Percentiles rank a stretch among this genome's conserved stretches.
phyloP scores from a whole-genome alignment of 2,888 invertebrate genomes.

The Hydriomena furcata region DNA sequence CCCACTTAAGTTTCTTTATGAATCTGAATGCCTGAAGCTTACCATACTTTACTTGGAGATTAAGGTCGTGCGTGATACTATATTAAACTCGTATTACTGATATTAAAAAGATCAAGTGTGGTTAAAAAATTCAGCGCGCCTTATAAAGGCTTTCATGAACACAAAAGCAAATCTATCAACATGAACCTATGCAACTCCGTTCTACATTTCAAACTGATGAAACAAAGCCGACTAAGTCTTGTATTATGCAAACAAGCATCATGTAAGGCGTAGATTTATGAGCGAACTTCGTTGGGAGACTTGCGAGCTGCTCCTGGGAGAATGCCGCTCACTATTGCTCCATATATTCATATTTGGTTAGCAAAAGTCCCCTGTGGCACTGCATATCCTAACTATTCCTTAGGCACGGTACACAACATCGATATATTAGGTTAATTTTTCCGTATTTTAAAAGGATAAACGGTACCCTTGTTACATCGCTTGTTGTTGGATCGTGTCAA shows the following conservation, averaged over 20 bases:
- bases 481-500: no score
- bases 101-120: no score
- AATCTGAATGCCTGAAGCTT: no score
- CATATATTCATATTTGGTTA: conserved; percentile 77
- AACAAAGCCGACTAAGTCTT: conserved; percentile 79
- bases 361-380: conserved; percentile 33
- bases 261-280: conserved; percentile 82
- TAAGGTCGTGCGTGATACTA: no score
- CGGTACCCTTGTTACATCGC: no score
- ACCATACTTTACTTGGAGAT: no score
- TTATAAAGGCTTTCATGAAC: background rate
- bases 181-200: conserved; percentile 13
- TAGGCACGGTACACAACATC: background rate
- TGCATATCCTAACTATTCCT: conserved; percentile 15
- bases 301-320: conserved; percentile 66
- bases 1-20: no score
- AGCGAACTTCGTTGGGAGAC: conserved; percentile 75
- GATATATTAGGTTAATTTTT: no score
- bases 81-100: no score
- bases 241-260: conserved; percentile 83
- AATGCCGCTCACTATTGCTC: conserved; percentile 61
- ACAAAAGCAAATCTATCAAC: background rate
- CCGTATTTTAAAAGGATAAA: no score
- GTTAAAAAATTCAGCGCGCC: no score
- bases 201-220: conserved; percentile 59